These are phyloP conservation scores for Plagodis pulveraria DNA, from an alignment of 2,888 invertebrate genomes.

Conservation along the genomic window DNA sequence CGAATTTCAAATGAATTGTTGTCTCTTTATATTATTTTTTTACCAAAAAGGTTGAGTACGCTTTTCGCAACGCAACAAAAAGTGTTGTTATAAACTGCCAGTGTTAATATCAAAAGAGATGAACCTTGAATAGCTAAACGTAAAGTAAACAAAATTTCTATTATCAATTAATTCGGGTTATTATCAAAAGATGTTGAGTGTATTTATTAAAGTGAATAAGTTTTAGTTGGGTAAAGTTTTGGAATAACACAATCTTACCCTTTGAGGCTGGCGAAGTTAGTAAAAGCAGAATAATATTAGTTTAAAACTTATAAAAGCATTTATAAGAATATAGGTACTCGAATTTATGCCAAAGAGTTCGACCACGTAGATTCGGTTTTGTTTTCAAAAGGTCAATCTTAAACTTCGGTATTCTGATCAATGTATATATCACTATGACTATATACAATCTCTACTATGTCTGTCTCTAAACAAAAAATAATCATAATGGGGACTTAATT, in stretches of 20 bases:
- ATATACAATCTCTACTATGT: no score
- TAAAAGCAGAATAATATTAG: constrained; percentile 1
- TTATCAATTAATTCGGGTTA: constrained; percentile 33
- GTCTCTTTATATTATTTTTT: constrained; percentile 9
- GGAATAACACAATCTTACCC: constrained; percentile 29
- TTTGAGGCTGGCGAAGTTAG: constrained; percentile 11
- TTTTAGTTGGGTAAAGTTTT: constrained; percentile 29
- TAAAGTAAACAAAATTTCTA: constrained; percentile 25
- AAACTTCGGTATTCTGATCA: no score
- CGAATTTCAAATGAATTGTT: constrained; percentile 19
- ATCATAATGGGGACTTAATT: no score
- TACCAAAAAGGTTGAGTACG: not conserved
- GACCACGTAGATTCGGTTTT: no score
- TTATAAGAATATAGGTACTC: no score
- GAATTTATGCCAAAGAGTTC: no score
- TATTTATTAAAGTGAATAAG: constrained; percentile 37
- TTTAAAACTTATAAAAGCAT: no score
- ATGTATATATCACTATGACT: no score
- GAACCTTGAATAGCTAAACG: not conserved
- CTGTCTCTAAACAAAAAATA: no score
- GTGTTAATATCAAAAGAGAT: constrained; percentile 22
- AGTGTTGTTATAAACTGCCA: constrained; percentile 20
- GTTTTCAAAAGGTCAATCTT: no score
- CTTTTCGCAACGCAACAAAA: constrained; percentile 8
- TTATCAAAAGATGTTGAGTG: constrained; percentile 37